Percentiles rank a stretch among this genome's conserved stretches.
These are phyloP conservation scores for Oscheius onirici DNA, from an alignment of 2,888 invertebrate species.

Conservation along the genomic window DNA sequence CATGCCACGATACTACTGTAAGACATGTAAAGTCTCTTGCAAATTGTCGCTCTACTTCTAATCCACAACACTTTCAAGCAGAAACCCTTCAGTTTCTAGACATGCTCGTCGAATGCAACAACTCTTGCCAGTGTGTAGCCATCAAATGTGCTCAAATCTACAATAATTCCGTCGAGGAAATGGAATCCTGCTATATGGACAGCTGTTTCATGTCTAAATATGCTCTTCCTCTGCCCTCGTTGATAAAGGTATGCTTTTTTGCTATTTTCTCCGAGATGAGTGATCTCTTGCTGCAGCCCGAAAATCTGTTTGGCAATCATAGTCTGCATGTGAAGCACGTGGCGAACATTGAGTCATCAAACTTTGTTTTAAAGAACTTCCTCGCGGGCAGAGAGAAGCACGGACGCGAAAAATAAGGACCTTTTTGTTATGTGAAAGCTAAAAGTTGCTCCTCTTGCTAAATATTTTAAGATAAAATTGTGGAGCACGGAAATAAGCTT, in stretches of 20 bases:
- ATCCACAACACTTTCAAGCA: neutral
- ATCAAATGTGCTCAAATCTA: constrained; percentile 42
- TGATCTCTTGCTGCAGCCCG: neutral
- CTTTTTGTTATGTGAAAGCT: too few relatives aligned
- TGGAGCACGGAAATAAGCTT: too few relatives aligned
- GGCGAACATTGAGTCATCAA: neutral
- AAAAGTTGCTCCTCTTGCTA: too few relatives aligned
- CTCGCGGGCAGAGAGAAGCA: neutral
- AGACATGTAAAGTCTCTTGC: neutral
- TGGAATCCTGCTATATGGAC: constrained; percentile 55
- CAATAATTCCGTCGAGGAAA: constrained; percentile 41
- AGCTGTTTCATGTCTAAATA: constrained; percentile 53
- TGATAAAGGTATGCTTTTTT: constrained; percentile 28
- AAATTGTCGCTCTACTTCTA: neutral
- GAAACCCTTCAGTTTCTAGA: neutral
- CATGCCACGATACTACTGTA: neutral
- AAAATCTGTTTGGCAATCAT: neutral
- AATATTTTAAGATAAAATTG: too few relatives aligned
- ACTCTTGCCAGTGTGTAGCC: constrained; percentile 42
- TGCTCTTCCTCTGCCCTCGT: constrained; percentile 45
- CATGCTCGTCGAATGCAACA: neutral
- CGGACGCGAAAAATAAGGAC: too few relatives aligned
- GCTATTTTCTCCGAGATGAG: neutral
- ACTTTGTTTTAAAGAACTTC: neutral
- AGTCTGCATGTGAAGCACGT: neutral